A percentile compares a stretch with the other conserved stretches of the same genome.
phyloP scores from a whole-genome alignment of 64 coral and sea anemone genomes.

The Montipora sp. region DNA sequence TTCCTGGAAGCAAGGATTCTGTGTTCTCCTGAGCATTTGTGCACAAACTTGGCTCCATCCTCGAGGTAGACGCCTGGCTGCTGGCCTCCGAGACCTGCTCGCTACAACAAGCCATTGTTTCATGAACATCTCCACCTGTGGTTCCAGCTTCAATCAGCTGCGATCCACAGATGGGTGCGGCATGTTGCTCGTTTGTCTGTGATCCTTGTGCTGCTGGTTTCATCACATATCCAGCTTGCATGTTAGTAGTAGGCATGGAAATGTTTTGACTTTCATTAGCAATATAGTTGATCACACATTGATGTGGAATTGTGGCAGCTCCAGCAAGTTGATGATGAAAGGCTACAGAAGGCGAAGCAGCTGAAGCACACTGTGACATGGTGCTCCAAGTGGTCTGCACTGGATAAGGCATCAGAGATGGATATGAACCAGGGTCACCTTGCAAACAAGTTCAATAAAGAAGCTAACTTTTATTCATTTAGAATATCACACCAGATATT shows the following conservation, averaged over 20 bases:
- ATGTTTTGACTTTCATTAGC: background rate
- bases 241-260: background rate
- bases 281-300: background rate
- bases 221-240: background rate
- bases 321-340: background rate
- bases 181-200: background rate
- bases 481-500: too few relatives aligned
- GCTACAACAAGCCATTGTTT: background rate
- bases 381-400: slow-evolving; percentile 13
- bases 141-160: background rate
- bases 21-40: slow-evolving; percentile 1
- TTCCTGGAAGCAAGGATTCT: slow-evolving; percentile 21
- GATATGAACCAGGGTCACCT: background rate
- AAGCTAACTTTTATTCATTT: background rate
- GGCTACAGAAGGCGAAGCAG: background rate
- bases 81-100: background rate
- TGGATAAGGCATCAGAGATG: background rate
- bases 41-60: background rate
- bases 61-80: background rate
- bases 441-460: background rate
- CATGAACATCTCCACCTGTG: background rate
- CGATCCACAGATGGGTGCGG: background rate
- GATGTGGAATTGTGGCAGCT: background rate
- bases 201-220: background rate
- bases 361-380: background rate